These are phyloP conservation scores for Rhodinocichla rosea DNA, from an alignment of 2,113 vertebrate species.

Conservation along the genomic window DNA sequence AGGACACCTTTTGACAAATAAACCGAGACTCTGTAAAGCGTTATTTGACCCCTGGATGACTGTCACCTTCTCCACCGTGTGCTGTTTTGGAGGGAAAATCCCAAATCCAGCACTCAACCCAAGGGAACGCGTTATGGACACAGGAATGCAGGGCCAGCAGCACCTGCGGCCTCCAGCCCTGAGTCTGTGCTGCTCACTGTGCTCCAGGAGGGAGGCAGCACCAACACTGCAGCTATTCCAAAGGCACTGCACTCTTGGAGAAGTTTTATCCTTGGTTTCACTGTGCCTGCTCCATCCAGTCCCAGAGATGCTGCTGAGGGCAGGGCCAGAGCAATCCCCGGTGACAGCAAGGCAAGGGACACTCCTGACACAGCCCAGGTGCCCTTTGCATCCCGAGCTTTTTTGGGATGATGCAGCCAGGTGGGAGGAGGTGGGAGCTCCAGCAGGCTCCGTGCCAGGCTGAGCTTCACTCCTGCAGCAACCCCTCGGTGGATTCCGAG, in stretches of 20 bases:
- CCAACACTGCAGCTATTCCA: fast-evolving
- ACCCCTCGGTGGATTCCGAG: fast-evolving
- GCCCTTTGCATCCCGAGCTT: fast-evolving
- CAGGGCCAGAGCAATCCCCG: neutral
- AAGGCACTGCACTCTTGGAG: fast-evolving
- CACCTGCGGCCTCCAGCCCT: fast-evolving
- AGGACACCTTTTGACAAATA: neutral
- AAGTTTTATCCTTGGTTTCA: fast-evolving
- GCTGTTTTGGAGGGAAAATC: neutral
- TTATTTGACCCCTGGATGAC: fast-evolving
- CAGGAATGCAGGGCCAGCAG: neutral
- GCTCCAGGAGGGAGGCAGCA: neutral
- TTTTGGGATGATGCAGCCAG: neutral
- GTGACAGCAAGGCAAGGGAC: neutral
- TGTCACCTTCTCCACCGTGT: fast-evolving
- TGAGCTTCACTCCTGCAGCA: neutral
- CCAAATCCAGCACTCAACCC: fast-evolving
- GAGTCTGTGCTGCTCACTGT: fast-evolving
- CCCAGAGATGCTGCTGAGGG: neutral
- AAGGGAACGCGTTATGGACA: fast-evolving
- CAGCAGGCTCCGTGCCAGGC: neutral
- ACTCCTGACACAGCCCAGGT: fast-evolving
- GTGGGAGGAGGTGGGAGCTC: neutral
- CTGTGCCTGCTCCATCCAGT: neutral
- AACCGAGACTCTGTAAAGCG: fast-evolving